A percentile compares a stretch with the other conserved stretches of the same genome.
phyloP scores from a whole-genome alignment of 23 tunicate species.

The Pegea sp. region DNA sequence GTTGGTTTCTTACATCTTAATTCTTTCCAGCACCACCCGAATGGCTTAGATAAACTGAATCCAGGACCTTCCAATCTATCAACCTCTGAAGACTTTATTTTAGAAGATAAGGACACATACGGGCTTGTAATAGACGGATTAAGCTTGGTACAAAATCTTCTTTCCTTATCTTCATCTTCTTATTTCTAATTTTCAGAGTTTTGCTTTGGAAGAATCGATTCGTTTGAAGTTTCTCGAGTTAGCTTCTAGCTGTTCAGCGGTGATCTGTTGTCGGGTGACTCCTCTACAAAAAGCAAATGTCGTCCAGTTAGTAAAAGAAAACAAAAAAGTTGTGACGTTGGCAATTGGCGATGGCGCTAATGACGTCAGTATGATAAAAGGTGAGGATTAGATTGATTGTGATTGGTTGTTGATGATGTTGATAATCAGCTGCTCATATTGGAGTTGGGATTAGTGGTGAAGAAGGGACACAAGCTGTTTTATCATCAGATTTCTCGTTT shows the following conservation, averaged over 20 bases:
- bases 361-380: conserved; percentile 99
- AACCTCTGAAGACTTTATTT: too few relatives aligned
- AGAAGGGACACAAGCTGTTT: conserved; percentile 98
- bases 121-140: conserved; percentile 75
- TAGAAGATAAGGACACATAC: too few relatives aligned
- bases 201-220: conserved; percentile 37
- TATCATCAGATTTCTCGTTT: conserved; percentile 84
- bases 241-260: conserved; percentile 45
- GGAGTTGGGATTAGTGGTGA: conserved; percentile 99
- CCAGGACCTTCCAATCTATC: too few relatives aligned
- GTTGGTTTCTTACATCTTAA: too few relatives aligned
- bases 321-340: conserved; percentile 71
- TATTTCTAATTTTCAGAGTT: conserved; percentile 12
- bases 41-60: too few relatives aligned
- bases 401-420: background rate
- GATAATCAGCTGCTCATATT: conserved; percentile 72
- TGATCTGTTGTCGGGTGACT: conserved; percentile 94
- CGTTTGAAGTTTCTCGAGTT: conserved; percentile 52
- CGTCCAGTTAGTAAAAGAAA: conserved; percentile 73
- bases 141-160: conserved; percentile 76
- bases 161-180: background rate
- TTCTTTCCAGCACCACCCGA: too few relatives aligned
- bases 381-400: conserved; percentile 11
- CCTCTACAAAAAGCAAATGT: conserved; percentile 97
- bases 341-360: conserved; percentile 99